Evolutionary conservation across 2,888 invertebrate genomes (phyloP), one percentile per base, ranked within the genome.

Genomic region (Anoncus sp.): DNA sequence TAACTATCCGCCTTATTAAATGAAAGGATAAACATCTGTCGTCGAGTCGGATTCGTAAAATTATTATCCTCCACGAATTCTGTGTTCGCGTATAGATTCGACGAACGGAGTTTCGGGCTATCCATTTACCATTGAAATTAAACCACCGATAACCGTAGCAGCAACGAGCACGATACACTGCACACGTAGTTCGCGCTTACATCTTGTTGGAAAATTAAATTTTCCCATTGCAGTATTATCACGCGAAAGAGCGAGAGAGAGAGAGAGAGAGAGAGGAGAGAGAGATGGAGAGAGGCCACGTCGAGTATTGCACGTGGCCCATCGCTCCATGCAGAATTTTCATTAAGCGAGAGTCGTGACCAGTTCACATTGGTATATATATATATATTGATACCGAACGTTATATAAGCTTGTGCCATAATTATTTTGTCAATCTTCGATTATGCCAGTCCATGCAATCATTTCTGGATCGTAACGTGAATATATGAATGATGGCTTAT

Each of bases 151-250:
- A 63, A 75, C 62, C 47, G 67, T 38, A 24, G 45, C 22, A 69
- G 69, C n/a, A 24, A 38, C 73, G 60, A 57, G 49, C n/a, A n/a
- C 75, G 53, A 45, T 53, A 66, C 63, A 47, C 60, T 43, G 74
- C 78, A 79, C 78, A 79, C 78, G 75, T 79, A 79, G 67, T 75
- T 60, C 22, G 67, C 31, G 72, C 75, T 72, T 78, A 75, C 66
- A 71, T 67, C 75, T 67, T 72, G 78, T 67, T 72, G 72, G 75
- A 67, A 79, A 79, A 79, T 79, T 79, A n/a, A 79, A 79, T 75
- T 79, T 79, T 38, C 60, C 67, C 43, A 73, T 67, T 67, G 51
- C 55, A 55, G 57, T 45, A 53, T n/a, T n/a, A n/a, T 71, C 38
- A 51, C 70, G 60, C 43, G 31, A 24, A 24, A 51, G n/a, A 16